These are phyloP conservation scores for Leptosomus discolor DNA, from an alignment of 2,113 vertebrate genomes.

Conservation along the genomic window DNA sequence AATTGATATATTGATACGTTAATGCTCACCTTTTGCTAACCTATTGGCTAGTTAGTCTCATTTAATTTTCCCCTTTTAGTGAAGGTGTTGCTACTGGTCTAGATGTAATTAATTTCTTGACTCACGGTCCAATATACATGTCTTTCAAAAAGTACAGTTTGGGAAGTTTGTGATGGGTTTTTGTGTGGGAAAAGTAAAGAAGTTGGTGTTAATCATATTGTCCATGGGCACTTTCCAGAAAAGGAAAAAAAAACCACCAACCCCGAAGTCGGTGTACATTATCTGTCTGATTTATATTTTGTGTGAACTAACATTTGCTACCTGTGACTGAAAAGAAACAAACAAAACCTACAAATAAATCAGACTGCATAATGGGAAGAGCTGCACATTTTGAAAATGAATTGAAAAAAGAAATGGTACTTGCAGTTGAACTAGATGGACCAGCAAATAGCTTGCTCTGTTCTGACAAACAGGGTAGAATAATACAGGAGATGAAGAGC, in stretches of 20 bases:
- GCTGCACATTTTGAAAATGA: background rate
- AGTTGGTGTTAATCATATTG: background rate
- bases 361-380: background rate
- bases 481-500: background rate
- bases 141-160: background rate
- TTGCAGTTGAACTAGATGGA: background rate
- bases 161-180: background rate
- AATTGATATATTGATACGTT: background rate
- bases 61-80: background rate
- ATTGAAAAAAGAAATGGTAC: background rate
- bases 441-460: background rate
- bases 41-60: background rate
- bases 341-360: background rate
- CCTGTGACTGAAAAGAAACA: background rate
- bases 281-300: background rate
- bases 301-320: background rate
- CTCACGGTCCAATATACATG: background rate
- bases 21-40: slow-evolving; percentile 29
- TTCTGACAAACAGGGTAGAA: background rate
- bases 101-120: background rate
- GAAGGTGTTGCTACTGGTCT: background rate
- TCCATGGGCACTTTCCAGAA: background rate
- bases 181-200: background rate
- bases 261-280: background rate
- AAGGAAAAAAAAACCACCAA: background rate